phyloP scores from a whole-genome alignment of 2,113 vertebrate species.

The Calyptomena viridis region DNA sequence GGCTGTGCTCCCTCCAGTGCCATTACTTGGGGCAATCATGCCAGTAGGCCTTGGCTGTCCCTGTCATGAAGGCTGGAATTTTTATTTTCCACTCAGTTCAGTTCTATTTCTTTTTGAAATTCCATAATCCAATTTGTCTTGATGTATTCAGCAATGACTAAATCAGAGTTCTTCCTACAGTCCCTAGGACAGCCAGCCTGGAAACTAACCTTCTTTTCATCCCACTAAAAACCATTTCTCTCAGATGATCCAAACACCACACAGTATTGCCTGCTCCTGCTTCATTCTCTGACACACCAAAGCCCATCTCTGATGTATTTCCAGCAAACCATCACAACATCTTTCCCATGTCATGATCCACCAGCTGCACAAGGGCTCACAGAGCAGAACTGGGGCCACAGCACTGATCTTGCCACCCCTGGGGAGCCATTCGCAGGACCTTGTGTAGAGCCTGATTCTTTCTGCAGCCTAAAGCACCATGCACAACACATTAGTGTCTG shows the following conservation, averaged over 20 bases:
- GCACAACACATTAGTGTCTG: not conserved
- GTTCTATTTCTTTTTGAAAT: not conserved
- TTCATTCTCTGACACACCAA: not conserved
- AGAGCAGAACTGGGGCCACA: not conserved
- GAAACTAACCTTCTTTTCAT: not conserved
- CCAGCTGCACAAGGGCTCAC: fast-evolving
- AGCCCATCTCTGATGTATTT: not conserved
- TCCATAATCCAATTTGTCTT: not conserved
- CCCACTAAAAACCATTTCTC: not conserved
- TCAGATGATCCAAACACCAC: not conserved
- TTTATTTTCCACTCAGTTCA: not conserved
- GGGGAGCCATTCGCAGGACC: not conserved
- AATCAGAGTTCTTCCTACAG: not conserved
- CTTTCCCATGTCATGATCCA: not conserved
- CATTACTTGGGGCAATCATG: not conserved
- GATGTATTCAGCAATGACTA: not conserved
- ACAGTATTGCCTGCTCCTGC: not conserved
- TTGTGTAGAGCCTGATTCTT: not conserved
- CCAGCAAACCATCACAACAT: not conserved
- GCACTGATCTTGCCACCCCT: not conserved
- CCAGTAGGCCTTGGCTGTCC: fast-evolving
- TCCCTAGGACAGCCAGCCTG: not conserved
- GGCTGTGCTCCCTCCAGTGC: not conserved
- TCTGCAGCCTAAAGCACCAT: not conserved
- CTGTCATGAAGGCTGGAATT: not conserved